Evolutionary conservation across 2,888 invertebrate species (phyloP).

Genomic region (Cantharis rufa): DNA sequence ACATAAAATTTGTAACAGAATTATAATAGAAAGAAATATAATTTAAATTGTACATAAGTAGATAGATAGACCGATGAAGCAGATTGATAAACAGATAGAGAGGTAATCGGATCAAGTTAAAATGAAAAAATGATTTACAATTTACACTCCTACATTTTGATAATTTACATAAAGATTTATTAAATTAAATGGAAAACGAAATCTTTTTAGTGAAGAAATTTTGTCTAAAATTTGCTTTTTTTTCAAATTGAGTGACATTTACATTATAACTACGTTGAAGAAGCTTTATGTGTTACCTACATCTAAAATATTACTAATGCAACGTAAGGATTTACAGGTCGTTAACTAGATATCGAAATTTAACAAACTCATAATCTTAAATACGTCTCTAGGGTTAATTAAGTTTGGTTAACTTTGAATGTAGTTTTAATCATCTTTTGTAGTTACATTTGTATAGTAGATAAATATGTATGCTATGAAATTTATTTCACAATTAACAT

Average conservation of each 20-base stretch:
- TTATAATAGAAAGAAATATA: too few relatives aligned
- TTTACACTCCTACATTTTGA: too few relatives aligned
- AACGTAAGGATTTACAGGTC: neutral
- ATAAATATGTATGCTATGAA: neutral
- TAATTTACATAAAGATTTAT: neutral
- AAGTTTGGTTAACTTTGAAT: neutral
- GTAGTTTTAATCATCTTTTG: neutral
- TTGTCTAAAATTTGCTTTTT: neutral
- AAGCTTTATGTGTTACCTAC: neutral
- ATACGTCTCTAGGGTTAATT: neutral
- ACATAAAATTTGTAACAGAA: too few relatives aligned
- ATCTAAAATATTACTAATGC: neutral
- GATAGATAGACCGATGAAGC: too few relatives aligned
- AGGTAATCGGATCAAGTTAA: too few relatives aligned
- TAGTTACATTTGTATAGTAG: neutral
- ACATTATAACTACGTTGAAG: neutral
- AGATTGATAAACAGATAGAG: too few relatives aligned
- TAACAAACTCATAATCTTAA: neutral
- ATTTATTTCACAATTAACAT: neutral
- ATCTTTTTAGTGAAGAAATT: neutral
- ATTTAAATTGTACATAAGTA: too few relatives aligned
- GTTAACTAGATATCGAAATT: neutral
- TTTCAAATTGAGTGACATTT: neutral
- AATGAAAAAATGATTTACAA: too few relatives aligned
- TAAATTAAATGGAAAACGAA: neutral